Conservation (phyloP, 2,797 vertebrate species). For the Esox lucius region DNA sequence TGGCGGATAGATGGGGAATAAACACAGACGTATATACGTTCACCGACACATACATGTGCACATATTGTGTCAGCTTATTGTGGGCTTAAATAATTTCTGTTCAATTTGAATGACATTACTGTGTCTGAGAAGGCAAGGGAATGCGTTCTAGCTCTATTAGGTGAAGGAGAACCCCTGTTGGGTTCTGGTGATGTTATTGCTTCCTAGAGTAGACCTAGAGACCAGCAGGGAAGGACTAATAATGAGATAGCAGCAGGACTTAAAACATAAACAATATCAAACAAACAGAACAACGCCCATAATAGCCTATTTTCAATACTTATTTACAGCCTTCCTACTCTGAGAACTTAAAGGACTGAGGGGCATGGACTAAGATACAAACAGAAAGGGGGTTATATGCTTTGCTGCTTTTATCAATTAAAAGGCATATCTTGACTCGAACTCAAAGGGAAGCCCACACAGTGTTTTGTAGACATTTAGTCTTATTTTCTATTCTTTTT, state of each 20-base stretch:
- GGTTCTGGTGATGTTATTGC: constrained; percentile 28
- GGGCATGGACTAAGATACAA: neutral
- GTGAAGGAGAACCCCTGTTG: neutral
- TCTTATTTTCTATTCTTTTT: no score
- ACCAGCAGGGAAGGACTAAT: neutral
- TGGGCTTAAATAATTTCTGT: constrained; percentile 2
- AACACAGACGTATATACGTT: neutral
- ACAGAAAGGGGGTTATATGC: no score
- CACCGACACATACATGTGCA: neutral
- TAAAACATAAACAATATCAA: neutral
- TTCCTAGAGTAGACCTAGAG: neutral
- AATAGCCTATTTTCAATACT: neutral
- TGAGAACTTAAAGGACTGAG: neutral
- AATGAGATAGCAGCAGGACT: neutral
- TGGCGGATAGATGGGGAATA: constrained; percentile 2
- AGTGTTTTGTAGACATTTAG: no score
- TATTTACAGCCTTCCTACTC: neutral
- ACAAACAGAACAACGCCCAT: neutral
- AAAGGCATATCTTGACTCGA: no score
- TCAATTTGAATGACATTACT: constrained; percentile 16
- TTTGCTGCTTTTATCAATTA: no score
- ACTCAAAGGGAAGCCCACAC: no score
- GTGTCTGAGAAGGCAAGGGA: constrained; percentile 11
- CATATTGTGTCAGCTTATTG: neutral
- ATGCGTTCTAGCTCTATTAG: constrained; percentile 18